phyloP scores from a whole-genome alignment of 2,113 vertebrate species.

The Stegostoma tigrinum region DNA sequence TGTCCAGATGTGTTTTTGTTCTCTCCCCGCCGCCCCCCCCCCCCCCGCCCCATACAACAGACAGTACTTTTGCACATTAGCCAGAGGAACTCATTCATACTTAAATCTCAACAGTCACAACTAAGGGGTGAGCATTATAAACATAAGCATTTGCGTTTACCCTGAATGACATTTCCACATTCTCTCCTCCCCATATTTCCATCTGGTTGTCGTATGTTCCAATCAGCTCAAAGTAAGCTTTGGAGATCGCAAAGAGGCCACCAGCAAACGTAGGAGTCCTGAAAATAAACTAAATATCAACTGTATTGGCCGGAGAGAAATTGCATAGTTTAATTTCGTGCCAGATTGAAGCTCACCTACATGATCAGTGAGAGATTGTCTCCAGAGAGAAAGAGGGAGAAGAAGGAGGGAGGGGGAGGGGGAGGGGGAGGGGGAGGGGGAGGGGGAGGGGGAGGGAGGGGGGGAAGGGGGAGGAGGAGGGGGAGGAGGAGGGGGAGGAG shows the following conservation, averaged over 20 bases:
- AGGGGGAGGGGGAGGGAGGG: too few species aligned
- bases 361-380: not conserved
- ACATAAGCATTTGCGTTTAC: conserved; percentile 55
- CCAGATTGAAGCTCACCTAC: not conserved
- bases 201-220: conserved; percentile 93
- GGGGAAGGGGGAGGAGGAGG: too few species aligned
- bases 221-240: conserved; percentile 86
- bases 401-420: too few species aligned
- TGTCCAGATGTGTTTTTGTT: not conserved
- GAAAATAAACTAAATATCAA: conserved; percentile 37
- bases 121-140: conserved; percentile 16
- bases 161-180: conserved; percentile 98
- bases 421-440: too few species aligned
- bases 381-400: too few species aligned
- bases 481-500: too few species aligned
- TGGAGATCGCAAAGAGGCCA: conserved; percentile 87
- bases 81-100: not conserved
- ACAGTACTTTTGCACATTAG: not conserved
- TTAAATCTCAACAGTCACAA: conserved; percentile 24
- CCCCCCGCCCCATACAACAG: not conserved
- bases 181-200: conserved; percentile 98
- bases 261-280: conserved; percentile 92
- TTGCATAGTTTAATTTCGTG: not conserved
- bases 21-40: not conserved
- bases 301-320: conserved; percentile 15